Base-by-base conservation (phyloP, 2,888 invertebrate genomes). In the Protophormia terraenovae region DNA sequence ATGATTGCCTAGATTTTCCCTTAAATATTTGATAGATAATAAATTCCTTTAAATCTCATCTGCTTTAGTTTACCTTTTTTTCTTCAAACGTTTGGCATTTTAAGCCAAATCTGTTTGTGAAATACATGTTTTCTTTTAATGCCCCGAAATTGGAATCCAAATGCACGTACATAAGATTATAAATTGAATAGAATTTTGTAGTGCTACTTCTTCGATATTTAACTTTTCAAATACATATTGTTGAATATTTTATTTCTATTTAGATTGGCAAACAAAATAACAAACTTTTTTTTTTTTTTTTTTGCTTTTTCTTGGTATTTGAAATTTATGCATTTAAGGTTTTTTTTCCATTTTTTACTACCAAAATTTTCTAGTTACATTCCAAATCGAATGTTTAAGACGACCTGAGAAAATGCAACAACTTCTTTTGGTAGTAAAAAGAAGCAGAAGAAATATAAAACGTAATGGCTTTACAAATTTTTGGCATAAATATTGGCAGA, bases 401-500 rank as follows among this genome's bases (percentile, higher is more conserved):
- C 38, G 38, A 24, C 22, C 60, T 41, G n/a, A 47, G 60, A 38
- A 62, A 75, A 62, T 62, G 73, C 73, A 62, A 75, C 62, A 62
- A 72, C 16, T 75, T 50, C 24, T 76, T 64, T 55, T 38, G 32
- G 10, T 24, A 64, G 4, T 24, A n/a, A 4, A 55, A 41, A 8
- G 32, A 72, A 38, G 24, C 1, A 22, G 47, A n/a, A 50, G 12
- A 19, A 32, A 50, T 50, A 12, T 41, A 66, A 45, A 27, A 22
- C 38, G 19, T 19, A 12, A 24, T n/a, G 27, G 35, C 45, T 72
- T 32, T 19, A 10, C 29, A 32, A 50, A 7, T 53, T 76, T 41
- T 76, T 76, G 76, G 76, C 76, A 76, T 76, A 41, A 53, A 41
- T 55, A 41, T 76, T 76, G 76, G 7, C 29, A 64, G 19, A 29